Base-by-base conservation (phyloP, 2,888 invertebrate species). In the Rhamnusium bicolor region DNA sequence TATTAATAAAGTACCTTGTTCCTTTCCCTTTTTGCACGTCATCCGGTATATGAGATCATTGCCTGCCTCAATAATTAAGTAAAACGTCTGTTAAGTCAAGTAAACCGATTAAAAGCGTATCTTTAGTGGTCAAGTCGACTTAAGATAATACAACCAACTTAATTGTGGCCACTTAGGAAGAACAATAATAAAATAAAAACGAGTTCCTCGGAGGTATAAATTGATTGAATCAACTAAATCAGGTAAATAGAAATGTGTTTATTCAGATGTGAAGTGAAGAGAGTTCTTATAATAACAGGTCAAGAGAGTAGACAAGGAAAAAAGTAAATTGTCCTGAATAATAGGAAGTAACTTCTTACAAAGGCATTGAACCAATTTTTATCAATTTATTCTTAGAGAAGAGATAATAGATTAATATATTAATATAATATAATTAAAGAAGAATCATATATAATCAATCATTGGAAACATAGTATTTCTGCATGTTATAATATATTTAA, bases 161-260 rank as follows among this genome's bases (percentile, higher is more conserved):
- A 58, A 58, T 58, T 58, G 58, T 58, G 58, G 58, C 19, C 58
- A 58, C 58, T 58, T 58, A 56, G 16, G 24, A 19, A 12, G 62
- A 32, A 51, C 53, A n/a, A 32, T 49, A 53, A 49, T 49, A 65
- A 67, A n/a, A 56, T 46, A 21, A 71, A 74, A 74, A 76, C 76
- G 66, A 67, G 76, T 76, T 76, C 70, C 74, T 68, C 53, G 47
- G 63, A 76, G 74, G 74, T 74, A 76, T 70, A 72, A 76, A 76
- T 76, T 78, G 75, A 76, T 76, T 62, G 71, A 74, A 74, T 73
- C 73, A 76, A 75, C 78, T 71, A 56, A 40, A 61, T 54, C 73
- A 62, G 72, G 77, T 72, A 75, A 79, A 65, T 53, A 76, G 77
- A 79, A 76, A 75, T 76, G 73, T 71, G 77, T 71, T 78, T 78